Percentiles rank a stretch among this genome's conserved stretches.
phyloP scores from a whole-genome alignment of 2,888 invertebrate genomes.

The Spilosoma lubricipeda region DNA sequence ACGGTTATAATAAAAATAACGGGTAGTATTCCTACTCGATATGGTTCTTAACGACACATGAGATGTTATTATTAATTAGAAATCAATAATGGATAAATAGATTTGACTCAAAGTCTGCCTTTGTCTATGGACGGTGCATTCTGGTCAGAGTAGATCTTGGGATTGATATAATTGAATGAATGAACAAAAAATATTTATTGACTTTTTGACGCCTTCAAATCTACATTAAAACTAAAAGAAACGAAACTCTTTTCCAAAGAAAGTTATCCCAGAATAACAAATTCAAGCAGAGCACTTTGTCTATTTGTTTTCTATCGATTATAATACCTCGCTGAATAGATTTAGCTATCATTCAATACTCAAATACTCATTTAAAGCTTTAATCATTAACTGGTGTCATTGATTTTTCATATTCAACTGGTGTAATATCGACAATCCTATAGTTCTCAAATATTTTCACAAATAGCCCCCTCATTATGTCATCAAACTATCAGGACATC shows the following conservation, averaged over 20 bases:
- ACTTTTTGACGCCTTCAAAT: no score
- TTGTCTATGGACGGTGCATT: neutral
- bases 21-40: neutral
- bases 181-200: no score
- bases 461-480: neutral
- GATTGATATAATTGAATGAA: no score
- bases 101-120: neutral
- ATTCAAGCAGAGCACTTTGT: no score
- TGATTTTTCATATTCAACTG: neutral
- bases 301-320: neutral
- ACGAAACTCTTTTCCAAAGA: no score
- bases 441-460: neutral
- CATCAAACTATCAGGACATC: neutral
- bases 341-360: no score
- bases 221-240: no score
- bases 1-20: neutral
- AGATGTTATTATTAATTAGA: no score
- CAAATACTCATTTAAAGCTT: neutral
- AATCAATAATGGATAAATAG: neutral
- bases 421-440: neutral
- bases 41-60: neutral
- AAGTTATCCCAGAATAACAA: no score
- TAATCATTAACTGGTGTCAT: neutral
- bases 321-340: slow-evolving; percentile 2
- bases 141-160: no score